These are phyloP conservation scores for Leucopternis melanops DNA, from an alignment of 2,113 vertebrate genomes.

Conservation along the genomic window DNA sequence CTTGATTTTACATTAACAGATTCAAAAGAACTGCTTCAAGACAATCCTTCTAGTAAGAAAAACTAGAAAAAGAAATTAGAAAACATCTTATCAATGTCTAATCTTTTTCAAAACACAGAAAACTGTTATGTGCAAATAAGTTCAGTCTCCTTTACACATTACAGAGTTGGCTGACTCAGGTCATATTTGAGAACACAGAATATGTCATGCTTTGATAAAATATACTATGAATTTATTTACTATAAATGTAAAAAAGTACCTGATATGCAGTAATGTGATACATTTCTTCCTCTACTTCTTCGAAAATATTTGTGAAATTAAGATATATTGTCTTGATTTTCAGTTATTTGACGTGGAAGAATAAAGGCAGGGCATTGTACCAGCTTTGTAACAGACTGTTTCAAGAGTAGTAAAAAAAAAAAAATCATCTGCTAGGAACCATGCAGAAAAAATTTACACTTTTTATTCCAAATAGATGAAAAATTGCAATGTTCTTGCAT, in stretches of 20 bases:
- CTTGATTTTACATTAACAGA: not conserved
- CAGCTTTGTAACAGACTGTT: not conserved
- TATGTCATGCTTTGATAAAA: not conserved
- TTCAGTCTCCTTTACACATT: not conserved
- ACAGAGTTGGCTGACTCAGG: not conserved
- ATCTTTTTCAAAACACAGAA: not conserved
- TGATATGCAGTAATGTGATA: not conserved
- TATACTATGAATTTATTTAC: not conserved
- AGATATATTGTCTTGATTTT: not conserved
- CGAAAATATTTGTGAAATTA: not conserved
- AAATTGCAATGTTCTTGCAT: not conserved
- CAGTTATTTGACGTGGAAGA: not conserved
- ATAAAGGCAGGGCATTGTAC: not conserved
- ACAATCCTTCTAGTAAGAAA: not conserved
- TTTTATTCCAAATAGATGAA: not conserved
- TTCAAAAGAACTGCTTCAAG: not conserved
- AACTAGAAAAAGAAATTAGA: not conserved
- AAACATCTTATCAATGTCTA: not conserved
- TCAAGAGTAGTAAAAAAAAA: not conserved
- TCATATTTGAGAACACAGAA: not conserved
- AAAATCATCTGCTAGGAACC: not conserved
- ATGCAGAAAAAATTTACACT: not conserved
- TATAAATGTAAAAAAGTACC: not conserved
- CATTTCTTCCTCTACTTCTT: not conserved
- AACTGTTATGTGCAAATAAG: not conserved